Base-by-base conservation (phyloP, 2,888 invertebrate genomes). In the Gerosis bhagava region DNA sequence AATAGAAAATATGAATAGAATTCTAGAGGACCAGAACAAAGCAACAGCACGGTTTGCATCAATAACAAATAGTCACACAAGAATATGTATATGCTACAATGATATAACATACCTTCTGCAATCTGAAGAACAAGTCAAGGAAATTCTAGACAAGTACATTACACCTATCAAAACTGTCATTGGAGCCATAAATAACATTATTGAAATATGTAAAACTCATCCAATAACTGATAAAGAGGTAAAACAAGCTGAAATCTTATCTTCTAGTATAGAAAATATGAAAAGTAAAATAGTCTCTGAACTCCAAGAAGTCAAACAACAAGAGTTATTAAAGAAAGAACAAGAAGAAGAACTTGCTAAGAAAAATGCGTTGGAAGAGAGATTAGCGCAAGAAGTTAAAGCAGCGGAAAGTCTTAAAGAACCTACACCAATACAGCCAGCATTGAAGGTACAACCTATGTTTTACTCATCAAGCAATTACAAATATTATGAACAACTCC, bases 21-120 rank as follows among this genome's bases (percentile, higher is more conserved):
- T 90, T 57, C 69, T 89, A 47, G 89, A 90, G 58, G 80, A 91
- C 60, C 83, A 90, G 62, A 84, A 83, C 42, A 86, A 75, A 62
- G 83, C 83, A 0, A 75, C 77, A 4, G 73, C 74, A 3, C 65
- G 82, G 37, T 81, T 92, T 54, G 90, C 92, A n/a, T 79, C 87
- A 0, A 89, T 93, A 11, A 87, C 89, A 16, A 83, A 89, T 29
- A 90, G 90, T 54, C 91, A 93, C 54, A 79, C 83, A 0, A 90
- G 89, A 59, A 92, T 93, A 57, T 83, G 83, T 40, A 63, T 67
- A n/a, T 77, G 86, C 51, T 92, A 91, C 61, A 90, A 91, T 72
- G 84, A 89, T 50, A 90, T 93, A 34, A 79, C 79, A 2, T 70
- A 74, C 10, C 59, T 90, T n/a, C 64, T 91, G 3, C 72, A 86